phyloP scores from a whole-genome alignment of 2,888 invertebrate species.

The Sinohyriopsis cumingii region DNA sequence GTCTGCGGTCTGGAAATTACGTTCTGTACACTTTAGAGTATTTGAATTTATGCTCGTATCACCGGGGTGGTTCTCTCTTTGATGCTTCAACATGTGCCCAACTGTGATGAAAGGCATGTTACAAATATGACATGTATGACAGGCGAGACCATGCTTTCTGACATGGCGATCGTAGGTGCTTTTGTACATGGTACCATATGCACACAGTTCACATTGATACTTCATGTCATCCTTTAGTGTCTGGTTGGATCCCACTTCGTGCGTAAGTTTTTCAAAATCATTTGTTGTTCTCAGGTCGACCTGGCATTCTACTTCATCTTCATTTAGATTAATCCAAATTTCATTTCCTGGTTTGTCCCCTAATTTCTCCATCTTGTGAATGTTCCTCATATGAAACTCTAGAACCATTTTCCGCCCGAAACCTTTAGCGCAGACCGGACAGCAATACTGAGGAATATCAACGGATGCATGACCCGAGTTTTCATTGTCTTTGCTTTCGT shows the following conservation, averaged over 20 bases:
- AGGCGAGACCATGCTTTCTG: slow-evolving; percentile 27
- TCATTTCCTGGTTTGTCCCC: slow-evolving; percentile 1
- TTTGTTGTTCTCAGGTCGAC: too few relatives aligned
- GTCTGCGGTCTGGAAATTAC: slow-evolving; percentile 11
- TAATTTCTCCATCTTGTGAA: slow-evolving; percentile 17
- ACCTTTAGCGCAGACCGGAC: slow-evolving; percentile 20
- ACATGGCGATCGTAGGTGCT: slow-evolving; percentile 30
- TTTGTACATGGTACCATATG: slow-evolving; percentile 29
- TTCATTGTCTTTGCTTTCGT: not conserved
- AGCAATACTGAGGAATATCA: slow-evolving; percentile 6
- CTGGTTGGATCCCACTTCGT: too few relatives aligned
- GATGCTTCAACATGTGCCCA: slow-evolving; percentile 25
- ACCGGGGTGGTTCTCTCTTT: slow-evolving; percentile 23
- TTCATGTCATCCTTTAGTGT: slow-evolving; percentile 1
- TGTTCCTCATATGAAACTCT: slow-evolving; percentile 23
- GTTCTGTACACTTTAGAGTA: slow-evolving; percentile 3
- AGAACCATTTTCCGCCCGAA: slow-evolving; percentile 26
- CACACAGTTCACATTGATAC: slow-evolving; percentile 28
- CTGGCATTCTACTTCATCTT: too few relatives aligned
- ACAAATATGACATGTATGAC: slow-evolving; percentile 26
- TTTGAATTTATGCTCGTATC: too few relatives aligned
- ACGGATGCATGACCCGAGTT: not conserved
- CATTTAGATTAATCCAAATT: too few relatives aligned
- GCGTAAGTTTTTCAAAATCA: too few relatives aligned
- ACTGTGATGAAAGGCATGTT: slow-evolving; percentile 29